Evolutionary conservation across 2,797 vertebrate genomes (phyloP).

Genomic region (Picus viridis): DNA sequence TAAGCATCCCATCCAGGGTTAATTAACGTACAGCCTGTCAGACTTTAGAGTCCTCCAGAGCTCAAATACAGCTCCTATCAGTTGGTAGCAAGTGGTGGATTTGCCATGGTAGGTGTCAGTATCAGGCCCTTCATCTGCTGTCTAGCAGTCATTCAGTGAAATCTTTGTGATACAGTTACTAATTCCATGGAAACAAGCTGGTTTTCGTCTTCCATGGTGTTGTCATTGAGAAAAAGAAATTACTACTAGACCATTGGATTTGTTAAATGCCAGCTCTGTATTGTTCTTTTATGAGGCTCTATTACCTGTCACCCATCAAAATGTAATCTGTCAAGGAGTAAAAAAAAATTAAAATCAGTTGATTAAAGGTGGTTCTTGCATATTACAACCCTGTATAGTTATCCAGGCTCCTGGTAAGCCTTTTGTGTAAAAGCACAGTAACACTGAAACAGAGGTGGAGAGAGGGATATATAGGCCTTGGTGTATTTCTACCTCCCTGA

Average conservation of each 20-base stretch:
- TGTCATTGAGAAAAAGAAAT: slow-evolving; percentile 4
- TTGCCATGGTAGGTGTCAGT: background rate
- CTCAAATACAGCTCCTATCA: background rate
- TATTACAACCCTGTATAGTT: background rate
- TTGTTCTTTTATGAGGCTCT: slow-evolving; percentile 10
- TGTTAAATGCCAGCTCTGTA: slow-evolving; percentile 19
- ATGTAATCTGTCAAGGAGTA: background rate
- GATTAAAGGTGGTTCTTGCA: background rate
- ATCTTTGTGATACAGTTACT: background rate
- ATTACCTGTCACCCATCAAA: slow-evolving; percentile 15
- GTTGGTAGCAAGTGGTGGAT: background rate
- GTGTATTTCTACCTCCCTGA: background rate
- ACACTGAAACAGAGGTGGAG: background rate
- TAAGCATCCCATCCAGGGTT: background rate
- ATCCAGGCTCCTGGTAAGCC: background rate
- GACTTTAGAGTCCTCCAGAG: background rate
- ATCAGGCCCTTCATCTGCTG: background rate
- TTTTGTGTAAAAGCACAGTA: background rate
- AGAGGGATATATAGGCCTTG: background rate
- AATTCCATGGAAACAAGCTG: background rate
- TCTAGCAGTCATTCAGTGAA: background rate
- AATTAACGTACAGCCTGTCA: background rate
- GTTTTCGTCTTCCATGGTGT: background rate
- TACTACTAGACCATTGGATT: background rate
- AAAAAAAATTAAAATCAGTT: background rate